Conservation (phyloP, 2,888 invertebrate genomes). For the Pollenia amentaria region DNA sequence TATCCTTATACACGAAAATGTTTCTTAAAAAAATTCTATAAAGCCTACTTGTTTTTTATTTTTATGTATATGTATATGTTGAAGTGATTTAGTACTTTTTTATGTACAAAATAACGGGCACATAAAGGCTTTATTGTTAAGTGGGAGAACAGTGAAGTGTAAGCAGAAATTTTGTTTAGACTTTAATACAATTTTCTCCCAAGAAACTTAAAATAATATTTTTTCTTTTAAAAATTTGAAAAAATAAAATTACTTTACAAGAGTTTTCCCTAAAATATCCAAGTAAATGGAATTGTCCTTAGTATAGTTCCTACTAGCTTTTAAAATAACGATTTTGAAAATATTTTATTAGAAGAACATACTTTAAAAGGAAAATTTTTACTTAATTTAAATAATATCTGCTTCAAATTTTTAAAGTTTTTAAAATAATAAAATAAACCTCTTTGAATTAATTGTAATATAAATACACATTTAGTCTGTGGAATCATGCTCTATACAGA, state of each 20-base stretch:
- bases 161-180: background rate
- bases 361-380: background rate
- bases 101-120: background rate
- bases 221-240: too few relatives aligned
- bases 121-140: background rate
- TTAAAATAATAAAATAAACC: background rate
- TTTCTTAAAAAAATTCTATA: constrained; percentile 5
- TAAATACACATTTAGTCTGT: background rate
- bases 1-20: constrained; percentile 36
- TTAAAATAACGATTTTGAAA: too few relatives aligned
- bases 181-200: background rate
- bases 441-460: background rate
- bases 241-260: too few relatives aligned
- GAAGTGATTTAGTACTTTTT: constrained; percentile 42
- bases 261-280: too few relatives aligned
- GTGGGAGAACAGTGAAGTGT: background rate
- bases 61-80: constrained; percentile 9
- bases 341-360: too few relatives aligned
- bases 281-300: too few relatives aligned
- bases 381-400: constrained; percentile 21
- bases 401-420: background rate
- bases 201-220: too few relatives aligned
- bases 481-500: background rate
- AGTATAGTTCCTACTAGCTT: too few relatives aligned
- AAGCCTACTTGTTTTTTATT: constrained; percentile 18